phyloP scores from a whole-genome alignment of 2,888 invertebrate genomes.

The Sphinx pinastri region DNA sequence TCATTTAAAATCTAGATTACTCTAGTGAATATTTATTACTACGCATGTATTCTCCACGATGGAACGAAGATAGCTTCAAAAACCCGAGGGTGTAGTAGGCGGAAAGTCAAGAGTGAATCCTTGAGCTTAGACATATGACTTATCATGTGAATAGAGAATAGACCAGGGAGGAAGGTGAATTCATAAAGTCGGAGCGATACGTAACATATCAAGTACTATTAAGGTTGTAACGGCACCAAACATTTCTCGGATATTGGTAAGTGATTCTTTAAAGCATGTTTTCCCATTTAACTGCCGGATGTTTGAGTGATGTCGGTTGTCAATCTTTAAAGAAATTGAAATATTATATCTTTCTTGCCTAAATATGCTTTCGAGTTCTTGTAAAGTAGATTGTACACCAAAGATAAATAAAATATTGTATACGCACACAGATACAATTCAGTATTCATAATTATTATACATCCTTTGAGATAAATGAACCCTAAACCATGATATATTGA shows the following conservation, averaged over 20 bases:
- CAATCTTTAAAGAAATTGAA: slow-evolving; percentile 22
- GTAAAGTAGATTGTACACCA: neutral
- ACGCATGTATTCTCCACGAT: no score
- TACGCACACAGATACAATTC: no score
- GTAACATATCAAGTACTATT: neutral
- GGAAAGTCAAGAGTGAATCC: no score
- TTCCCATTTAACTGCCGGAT: slow-evolving; percentile 23
- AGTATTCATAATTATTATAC: no score
- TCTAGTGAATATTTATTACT: no score
- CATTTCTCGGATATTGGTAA: slow-evolving; percentile 1
- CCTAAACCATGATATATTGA: no score
- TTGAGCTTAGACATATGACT: no score
- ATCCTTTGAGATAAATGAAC: no score
- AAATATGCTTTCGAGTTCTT: neutral
- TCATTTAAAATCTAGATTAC: no score
- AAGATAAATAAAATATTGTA: neutral
- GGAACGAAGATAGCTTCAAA: no score
- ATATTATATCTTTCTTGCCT: neutral
- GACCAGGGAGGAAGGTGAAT: neutral
- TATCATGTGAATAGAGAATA: no score
- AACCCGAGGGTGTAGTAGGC: no score
- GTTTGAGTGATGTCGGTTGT: slow-evolving; percentile 13
- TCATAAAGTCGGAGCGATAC: neutral
- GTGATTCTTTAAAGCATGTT: neutral
- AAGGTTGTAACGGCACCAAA: neutral